These are phyloP conservation scores for Drosophila mettleri DNA, from an alignment of 2,888 invertebrate genomes.

Conservation along the genomic window DNA sequence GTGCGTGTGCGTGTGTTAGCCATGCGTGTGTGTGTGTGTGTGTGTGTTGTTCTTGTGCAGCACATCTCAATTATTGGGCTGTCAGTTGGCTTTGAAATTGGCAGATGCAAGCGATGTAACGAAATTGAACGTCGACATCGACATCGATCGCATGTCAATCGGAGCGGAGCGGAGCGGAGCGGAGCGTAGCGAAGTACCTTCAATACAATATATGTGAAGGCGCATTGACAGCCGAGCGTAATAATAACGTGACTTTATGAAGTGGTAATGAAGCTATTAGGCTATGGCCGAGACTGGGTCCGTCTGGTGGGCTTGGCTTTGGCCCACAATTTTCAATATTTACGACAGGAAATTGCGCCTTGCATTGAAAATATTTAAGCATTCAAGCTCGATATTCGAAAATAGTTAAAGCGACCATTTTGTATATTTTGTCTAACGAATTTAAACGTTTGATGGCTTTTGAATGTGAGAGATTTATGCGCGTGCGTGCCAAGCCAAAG, in stretches of 20 bases:
- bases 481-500: conserved; percentile 56
- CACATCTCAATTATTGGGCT: conserved; percentile 65
- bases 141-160: too few relatives aligned
- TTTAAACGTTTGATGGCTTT: conserved; percentile 59
- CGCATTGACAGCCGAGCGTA: conserved; percentile 63
- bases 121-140: conserved; percentile 28
- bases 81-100: conserved; percentile 52
- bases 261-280: conserved; percentile 83
- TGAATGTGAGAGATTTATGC: conserved; percentile 77
- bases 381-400: conserved; percentile 37
- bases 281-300: conserved; percentile 20
- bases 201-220: conserved; percentile 6
- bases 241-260: conserved; percentile 83
- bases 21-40: background rate
- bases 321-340: conserved; percentile 78
- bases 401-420: conserved; percentile 46
- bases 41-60: conserved; percentile 45
- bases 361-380: conserved; percentile 61
- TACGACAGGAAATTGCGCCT: conserved; percentile 82
- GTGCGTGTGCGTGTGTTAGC: conserved; percentile 21
- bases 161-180: too few relatives aligned
- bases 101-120: conserved; percentile 63
- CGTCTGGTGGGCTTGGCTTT: conserved; percentile 52
- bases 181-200: too few relatives aligned
- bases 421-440: conserved; percentile 34